Evolutionary conservation across 2,888 invertebrate species (phyloP).

Genomic region (Galerucella nymphaeae): DNA sequence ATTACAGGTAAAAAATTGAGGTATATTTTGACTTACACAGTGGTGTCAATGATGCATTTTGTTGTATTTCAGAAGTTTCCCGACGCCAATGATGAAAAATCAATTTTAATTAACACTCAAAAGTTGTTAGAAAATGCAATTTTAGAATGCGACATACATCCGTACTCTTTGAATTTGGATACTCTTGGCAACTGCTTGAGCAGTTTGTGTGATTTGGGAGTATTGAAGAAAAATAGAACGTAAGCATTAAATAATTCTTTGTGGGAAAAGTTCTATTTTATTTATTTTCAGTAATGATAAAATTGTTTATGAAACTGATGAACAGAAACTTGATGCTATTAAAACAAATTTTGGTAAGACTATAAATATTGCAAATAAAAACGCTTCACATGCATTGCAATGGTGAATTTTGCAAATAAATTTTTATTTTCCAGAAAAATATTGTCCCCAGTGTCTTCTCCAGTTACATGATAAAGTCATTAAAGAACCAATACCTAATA

Average conservation of each 20-base stretch:
- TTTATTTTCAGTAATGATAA: slow-evolving; percentile 44
- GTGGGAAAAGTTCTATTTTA: background rate
- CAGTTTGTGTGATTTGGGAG: slow-evolving; percentile 66
- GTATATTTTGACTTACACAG: background rate
- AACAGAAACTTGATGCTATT: slow-evolving; percentile 45
- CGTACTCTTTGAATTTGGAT: slow-evolving; percentile 81
- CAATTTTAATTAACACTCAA: slow-evolving; percentile 70
- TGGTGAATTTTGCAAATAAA: background rate
- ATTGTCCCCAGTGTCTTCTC: slow-evolving; percentile 4
- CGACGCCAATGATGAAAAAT: slow-evolving; percentile 65
- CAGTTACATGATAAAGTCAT: background rate
- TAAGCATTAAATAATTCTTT: slow-evolving; percentile 42
- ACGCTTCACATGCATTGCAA: background rate
- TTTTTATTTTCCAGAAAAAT: slow-evolving; percentile 5
- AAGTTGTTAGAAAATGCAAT: slow-evolving; percentile 69
- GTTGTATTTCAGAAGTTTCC: slow-evolving; percentile 51
- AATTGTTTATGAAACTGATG: slow-evolving; percentile 49
- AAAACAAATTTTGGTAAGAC: slow-evolving; percentile 55
- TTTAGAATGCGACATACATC: slow-evolving; percentile 68
- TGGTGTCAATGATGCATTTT: slow-evolving; percentile 20
- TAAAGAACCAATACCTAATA: slow-evolving; percentile 21
- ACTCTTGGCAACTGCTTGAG: slow-evolving; percentile 69
- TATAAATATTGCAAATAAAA: background rate
- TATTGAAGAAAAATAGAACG: slow-evolving; percentile 60
- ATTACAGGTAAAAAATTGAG: slow-evolving; percentile 64